phyloP scores from a whole-genome alignment of 1,140 invertebrate genomes.

The Araneus ventricosus region DNA sequence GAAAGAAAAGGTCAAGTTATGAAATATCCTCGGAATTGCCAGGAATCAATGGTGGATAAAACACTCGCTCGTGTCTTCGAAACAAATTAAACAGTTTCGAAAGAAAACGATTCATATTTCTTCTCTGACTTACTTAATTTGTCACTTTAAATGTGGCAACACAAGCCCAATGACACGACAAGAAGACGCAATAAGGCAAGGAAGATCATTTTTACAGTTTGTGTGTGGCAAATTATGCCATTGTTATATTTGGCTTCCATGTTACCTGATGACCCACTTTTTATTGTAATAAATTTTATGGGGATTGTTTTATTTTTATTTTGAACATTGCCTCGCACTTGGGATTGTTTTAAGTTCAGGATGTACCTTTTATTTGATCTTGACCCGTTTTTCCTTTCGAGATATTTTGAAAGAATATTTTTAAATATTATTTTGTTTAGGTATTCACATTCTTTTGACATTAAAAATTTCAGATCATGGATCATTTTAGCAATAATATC shows the following conservation, averaged over 20 bases:
- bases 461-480: too few species aligned
- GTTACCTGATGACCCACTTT: slow-evolving; percentile 7
- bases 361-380: not conserved
- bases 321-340: not conserved
- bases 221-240: not conserved
- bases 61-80: not conserved
- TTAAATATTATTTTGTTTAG: not conserved
- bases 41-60: slow-evolving; percentile 9
- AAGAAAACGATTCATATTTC: slow-evolving; percentile 21
- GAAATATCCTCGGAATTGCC: not conserved
- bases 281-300: not conserved
- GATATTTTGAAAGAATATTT: not conserved
- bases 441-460: not conserved
- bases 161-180: not conserved
- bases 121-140: not conserved
- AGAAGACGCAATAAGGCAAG: not conserved
- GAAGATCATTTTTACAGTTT: not conserved
- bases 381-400: not conserved
- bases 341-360: not conserved
- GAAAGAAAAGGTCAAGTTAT: not conserved
- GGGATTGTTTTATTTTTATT: not conserved
- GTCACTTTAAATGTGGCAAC: not conserved
- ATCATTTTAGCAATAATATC: too few species aligned
- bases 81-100: not conserved
- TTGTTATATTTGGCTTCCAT: slow-evolving; percentile 4